Percentiles rank a stretch among this genome's conserved stretches.
Conservation (phyloP, 37 sponge, comb jelly and placozoan species). For the Lycopodina hypogea region DNA sequence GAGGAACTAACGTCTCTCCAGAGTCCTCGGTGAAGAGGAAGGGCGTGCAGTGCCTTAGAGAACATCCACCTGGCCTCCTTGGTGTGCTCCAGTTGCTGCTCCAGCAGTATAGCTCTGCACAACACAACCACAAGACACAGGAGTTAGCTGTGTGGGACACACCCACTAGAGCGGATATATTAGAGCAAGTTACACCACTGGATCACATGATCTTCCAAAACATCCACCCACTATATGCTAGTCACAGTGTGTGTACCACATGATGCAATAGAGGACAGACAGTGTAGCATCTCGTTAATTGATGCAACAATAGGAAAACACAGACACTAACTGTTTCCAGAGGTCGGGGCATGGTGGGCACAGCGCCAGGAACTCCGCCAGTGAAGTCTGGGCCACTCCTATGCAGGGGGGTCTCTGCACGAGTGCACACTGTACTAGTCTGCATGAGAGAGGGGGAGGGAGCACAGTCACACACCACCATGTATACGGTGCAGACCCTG, state of each 20-base stretch:
- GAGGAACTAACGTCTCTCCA: constrained; percentile 60
- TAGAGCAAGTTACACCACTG: no score
- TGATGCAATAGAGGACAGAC: no score
- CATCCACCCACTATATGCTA: no score
- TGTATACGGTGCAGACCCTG: no score
- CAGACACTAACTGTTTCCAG: constrained; percentile 25
- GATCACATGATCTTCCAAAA: no score
- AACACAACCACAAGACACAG: background rate
- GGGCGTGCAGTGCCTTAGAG: constrained; percentile 21
- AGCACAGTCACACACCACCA: no score
- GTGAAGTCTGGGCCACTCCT: constrained; percentile 11
- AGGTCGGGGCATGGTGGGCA: constrained; percentile 8
- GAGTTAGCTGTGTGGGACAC: no score
- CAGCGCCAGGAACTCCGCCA: constrained; percentile 27
- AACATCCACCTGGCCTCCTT: constrained; percentile 64
- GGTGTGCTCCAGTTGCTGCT: constrained; percentile 4
- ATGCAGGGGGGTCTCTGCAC: constrained; percentile 4
- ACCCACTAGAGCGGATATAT: no score
- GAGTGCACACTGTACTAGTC: constrained; percentile 26
- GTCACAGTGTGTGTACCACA: no score
- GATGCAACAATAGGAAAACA: background rate
- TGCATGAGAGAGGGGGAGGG: no score
- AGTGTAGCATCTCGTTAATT: no score
- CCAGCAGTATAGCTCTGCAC: constrained; percentile 20
- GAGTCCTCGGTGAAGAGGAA: constrained; percentile 31